phyloP scores from a whole-genome alignment of 2,797 vertebrate genomes.

The Lophotriccus pileatus region DNA sequence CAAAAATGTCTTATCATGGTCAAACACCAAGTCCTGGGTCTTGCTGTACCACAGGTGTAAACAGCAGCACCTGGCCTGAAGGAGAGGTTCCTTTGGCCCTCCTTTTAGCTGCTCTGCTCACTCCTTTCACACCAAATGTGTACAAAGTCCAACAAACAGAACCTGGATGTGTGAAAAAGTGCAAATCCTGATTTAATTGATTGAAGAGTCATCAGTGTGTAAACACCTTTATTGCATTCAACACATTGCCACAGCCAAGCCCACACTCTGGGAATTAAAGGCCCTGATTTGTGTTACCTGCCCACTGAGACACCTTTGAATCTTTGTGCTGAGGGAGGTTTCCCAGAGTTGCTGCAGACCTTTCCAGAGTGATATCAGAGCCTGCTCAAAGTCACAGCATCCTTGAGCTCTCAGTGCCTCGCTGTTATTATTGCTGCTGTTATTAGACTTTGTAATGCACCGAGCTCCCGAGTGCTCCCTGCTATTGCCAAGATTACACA shows the following conservation, averaged over 20 bases:
- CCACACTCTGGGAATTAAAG: not conserved
- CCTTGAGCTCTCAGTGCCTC: slow-evolving; percentile 29
- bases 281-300: not conserved
- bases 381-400: slow-evolving; percentile 41
- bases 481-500: slow-evolving; percentile 4
- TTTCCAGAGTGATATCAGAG: not conserved
- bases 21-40: accelerated
- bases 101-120: not conserved
- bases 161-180: not conserved
- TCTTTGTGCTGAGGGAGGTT: not conserved
- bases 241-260: not conserved
- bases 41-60: not conserved
- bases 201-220: not conserved
- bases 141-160: accelerated
- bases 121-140: not conserved
- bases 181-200: not conserved
- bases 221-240: not conserved
- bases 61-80: not conserved
- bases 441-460: slow-evolving; percentile 43
- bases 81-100: not conserved
- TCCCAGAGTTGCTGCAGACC: not conserved
- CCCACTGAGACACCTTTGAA: not conserved
- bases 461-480: slow-evolving; percentile 20
- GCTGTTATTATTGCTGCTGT: slow-evolving; percentile 8
- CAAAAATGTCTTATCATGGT: accelerated